Percentiles rank a stretch among this genome's conserved stretches.
phyloP scores from a whole-genome alignment of 2,113 vertebrate genomes.

The Chlorodrepanis virens region DNA sequence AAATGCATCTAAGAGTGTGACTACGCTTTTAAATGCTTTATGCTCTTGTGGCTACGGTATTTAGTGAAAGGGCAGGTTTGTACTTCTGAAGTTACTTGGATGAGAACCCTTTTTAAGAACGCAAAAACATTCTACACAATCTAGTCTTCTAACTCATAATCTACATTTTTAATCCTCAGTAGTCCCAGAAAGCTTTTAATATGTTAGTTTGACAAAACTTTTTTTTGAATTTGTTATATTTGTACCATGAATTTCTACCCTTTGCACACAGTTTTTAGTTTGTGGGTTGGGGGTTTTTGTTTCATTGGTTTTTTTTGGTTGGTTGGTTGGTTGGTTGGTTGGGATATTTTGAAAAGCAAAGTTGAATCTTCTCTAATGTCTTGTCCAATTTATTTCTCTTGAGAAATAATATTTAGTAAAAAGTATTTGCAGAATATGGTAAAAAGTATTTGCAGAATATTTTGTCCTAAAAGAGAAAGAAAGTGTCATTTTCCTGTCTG shows the following conservation, averaged over 20 bases:
- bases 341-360: background rate
- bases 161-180: background rate
- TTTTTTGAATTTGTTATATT: background rate
- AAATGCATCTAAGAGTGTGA: background rate
- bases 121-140: background rate
- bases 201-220: background rate
- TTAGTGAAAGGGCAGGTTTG: background rate
- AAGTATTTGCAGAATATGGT: background rate
- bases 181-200: background rate
- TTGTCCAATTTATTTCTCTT: background rate
- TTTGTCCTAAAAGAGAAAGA: background rate
- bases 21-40: background rate
- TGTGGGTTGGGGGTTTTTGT: background rate
- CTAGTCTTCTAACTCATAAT: background rate
- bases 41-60: background rate
- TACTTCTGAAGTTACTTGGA: background rate
- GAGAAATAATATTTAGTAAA: background rate
- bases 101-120: background rate
- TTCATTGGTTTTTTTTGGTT: background rate
- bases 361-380: background rate
- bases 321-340: background rate
- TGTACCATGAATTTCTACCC: background rate
- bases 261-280: accelerated
- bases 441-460: background rate
- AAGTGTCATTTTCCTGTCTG: background rate